phyloP scores from a whole-genome alignment of 2,113 vertebrate genomes.

The Ammodytes dubius region DNA sequence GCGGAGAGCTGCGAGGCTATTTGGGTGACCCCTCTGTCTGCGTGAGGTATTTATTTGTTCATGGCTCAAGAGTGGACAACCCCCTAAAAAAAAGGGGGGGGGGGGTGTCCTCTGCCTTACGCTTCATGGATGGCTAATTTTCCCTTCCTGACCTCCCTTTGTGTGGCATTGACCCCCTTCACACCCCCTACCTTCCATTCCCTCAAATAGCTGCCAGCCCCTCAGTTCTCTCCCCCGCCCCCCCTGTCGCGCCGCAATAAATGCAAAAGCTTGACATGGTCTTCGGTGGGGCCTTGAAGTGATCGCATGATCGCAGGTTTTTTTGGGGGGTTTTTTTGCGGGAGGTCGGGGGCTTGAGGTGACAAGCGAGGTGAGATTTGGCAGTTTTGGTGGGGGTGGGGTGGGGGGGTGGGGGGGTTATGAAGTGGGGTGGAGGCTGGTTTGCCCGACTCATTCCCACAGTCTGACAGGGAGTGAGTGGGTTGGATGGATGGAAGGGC shows the following conservation, averaged over 20 bases:
- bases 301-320: conserved; percentile 30
- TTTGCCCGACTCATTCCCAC: conserved; percentile 86
- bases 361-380: conserved; percentile 80
- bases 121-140: conserved; percentile 96
- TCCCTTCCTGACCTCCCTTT: conserved; percentile 91
- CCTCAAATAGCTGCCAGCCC: conserved; percentile 61
- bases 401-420: conserved; percentile 24
- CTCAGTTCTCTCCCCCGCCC: conserved; percentile 70
- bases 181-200: conserved; percentile 64
- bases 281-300: conserved; percentile 71
- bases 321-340: conserved; percentile 42
- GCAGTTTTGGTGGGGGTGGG: conserved; percentile 54
- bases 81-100: conserved; percentile 72
- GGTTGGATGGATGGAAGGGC: conserved; percentile 59
- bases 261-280: conserved; percentile 90
- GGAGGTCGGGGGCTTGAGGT: conserved; percentile 73
- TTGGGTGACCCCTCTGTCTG: conserved; percentile 61
- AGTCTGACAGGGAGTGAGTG: conserved; percentile 76
- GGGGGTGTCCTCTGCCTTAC: conserved; percentile 80
- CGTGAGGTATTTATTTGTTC: conserved; percentile 89
- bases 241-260: conserved; percentile 83
- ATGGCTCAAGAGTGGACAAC: conserved; percentile 85
- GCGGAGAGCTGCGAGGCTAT: conserved; percentile 15
- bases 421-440: conserved; percentile 31
- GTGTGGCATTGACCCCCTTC: conserved; percentile 87